These are phyloP conservation scores for Poeciliopsis turneri DNA, from an alignment of 2,797 vertebrate genomes.

Conservation along the genomic window DNA sequence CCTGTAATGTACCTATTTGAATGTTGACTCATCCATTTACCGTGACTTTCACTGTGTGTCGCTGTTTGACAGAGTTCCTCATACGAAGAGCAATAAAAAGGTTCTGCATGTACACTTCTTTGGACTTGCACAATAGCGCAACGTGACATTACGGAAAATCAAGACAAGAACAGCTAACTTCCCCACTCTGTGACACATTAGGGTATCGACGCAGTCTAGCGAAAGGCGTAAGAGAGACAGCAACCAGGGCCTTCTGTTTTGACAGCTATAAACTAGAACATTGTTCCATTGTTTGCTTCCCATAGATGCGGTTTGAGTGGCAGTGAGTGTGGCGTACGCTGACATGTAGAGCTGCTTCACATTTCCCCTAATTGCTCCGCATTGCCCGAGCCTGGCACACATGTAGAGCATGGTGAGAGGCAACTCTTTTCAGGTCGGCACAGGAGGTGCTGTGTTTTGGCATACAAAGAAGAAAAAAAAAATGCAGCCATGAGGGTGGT, in stretches of 20 bases:
- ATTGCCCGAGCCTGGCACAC: conserved; percentile 68
- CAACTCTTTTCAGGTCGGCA: conserved; percentile 68
- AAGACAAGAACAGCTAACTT: conserved; percentile 53
- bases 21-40: conserved; percentile 67
- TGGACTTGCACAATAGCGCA: conserved; percentile 37
- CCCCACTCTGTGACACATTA: conserved; percentile 47
- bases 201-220: background rate
- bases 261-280: conserved; percentile 66
- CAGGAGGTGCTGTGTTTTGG: conserved; percentile 68
- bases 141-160: conserved; percentile 52
- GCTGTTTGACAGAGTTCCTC: conserved; percentile 54
- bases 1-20: conserved; percentile 67
- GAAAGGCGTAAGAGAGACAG: conserved; percentile 29
- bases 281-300: conserved; percentile 74
- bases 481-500: conserved; percentile 13
- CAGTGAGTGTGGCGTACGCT: conserved; percentile 67
- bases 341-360: conserved; percentile 73
- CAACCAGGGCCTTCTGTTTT: conserved; percentile 65
- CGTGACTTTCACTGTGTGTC: conserved; percentile 57
- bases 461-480: conserved; percentile 71
- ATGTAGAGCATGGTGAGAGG: conserved; percentile 73
- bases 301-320: conserved; percentile 74
- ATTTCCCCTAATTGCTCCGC: conserved; percentile 78
- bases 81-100: conserved; percentile 46
- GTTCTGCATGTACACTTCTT: conserved; percentile 40